Evolutionary conservation across 2,888 invertebrate genomes (phyloP).

Genomic region (Spilarctia lutea): DNA sequence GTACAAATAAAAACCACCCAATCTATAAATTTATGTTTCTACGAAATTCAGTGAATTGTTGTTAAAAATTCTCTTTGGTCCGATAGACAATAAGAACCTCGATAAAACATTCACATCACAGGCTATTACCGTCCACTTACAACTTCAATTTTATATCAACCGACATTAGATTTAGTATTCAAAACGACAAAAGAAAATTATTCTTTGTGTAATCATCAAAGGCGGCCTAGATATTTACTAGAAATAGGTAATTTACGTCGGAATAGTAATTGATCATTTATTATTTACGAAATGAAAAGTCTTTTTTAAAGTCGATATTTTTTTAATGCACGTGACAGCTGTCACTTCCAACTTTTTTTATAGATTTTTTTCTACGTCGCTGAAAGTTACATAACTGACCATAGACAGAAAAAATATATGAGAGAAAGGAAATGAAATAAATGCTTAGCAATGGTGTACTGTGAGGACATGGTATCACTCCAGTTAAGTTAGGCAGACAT

Average conservation of each 20-base stretch:
- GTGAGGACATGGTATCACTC: neutral
- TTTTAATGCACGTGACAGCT: neutral
- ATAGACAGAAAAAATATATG: neutral
- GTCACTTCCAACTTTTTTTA: neutral
- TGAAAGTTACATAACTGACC: too few species aligned
- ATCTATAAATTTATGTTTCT: neutral
- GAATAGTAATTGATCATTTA: neutral
- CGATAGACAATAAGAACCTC: neutral
- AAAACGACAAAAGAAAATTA: slow-evolving; percentile 10
- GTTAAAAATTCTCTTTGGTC: neutral
- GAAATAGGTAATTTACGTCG: neutral
- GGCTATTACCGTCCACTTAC: slow-evolving; percentile 1
- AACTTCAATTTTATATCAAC: neutral
- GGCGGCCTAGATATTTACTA: slow-evolving; percentile 7
- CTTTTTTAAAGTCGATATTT: neutral
- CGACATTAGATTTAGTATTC: slow-evolving; percentile 13
- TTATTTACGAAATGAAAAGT: neutral
- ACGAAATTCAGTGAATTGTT: neutral
- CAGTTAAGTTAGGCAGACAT: neutral
- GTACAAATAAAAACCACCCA: neutral
- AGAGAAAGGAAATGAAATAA: neutral
- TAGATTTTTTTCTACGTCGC: too few species aligned
- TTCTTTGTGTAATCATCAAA: neutral
- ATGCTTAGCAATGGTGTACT: neutral
- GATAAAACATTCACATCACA: neutral